Evolutionary conservation across 1,140 invertebrate species (phyloP), one percentile per base, ranked within the genome.

Genomic region (Pteromalus puparum): DNA sequence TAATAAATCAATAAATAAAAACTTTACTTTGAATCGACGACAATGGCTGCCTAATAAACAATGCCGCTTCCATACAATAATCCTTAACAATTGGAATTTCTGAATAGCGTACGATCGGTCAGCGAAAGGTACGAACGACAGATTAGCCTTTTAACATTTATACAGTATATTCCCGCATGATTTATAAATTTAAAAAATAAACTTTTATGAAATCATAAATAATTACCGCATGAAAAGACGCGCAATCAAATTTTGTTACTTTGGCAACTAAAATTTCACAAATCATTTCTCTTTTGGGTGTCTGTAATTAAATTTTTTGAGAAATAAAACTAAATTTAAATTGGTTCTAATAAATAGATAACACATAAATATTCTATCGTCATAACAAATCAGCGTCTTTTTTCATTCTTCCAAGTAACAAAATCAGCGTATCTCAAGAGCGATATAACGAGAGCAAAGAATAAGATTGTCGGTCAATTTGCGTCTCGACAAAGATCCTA

Each of bases 81-180:
- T 83, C 65, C 28, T 26, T 80, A 81, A 85, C 28, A 46, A 77
- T 77, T 81, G 72, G 9, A 81, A 81, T 38, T 53, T 48, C 65
- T 65, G 78, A 70, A 72, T 75, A 84, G 48, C 61, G 61, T 68
- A 76, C 34, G 30, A 74, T 78, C 42, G 48, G 65, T 74, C 53
- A 81, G 72, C 79, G 42, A 85, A 81, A 77, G 21, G 24, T 81
- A 81, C 73, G 79, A 77, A 85, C 79, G 83, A 77, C 73, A 77
- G 26, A 81, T 76, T 77, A 85, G 73, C 28, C 34, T 85, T 81
- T 81, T 48, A 81, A 85, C 65, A 85, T 85, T 81, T 85, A 85
- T 81, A 85, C 83, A 81, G 42, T 85, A 81, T 72, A 77, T 77
- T 85, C 53, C 9, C 68, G 73, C 42, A 77, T 83, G 26, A 72